Evolutionary conservation across 2,888 invertebrate genomes (phyloP), one percentile per base, ranked within the genome.

Genomic region (Leucania comma): DNA sequence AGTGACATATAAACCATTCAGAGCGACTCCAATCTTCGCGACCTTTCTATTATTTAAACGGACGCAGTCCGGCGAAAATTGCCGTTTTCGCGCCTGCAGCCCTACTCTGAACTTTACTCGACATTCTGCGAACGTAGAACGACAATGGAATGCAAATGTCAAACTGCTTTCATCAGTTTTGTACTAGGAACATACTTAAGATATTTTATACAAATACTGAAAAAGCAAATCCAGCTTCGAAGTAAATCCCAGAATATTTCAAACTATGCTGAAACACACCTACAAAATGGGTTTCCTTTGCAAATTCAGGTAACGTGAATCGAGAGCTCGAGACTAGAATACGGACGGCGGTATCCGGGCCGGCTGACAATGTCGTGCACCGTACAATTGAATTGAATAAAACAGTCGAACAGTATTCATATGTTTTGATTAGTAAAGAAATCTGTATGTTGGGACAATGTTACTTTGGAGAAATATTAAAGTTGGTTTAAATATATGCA

Each of bases 1-100:
- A 92, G 94, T 92, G 95, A 93, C 95, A 91, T 94, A 95, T 96
- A 95, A 95, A 95, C 95, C 94, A 96, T 95, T 95, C 94, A 88
- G 89, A 90, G 90, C 85, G 91, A 88, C 92, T 93, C 94, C 95
- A 95, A 95, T 95, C 95, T 95, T 91, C 93, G 93, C 92, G 93
- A 90, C 94, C 90, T 92, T 91, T 96, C 91, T 94, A 95, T 95
- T 96, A 96, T 96, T 95, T 95, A 96, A 93, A 88, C 91, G 90
- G 91, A 92, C 92, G 90, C 90, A 91, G 91, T 90, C 92, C 92
- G 87, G 88, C 74, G 90, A 88, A 93, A 90, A 95, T 94, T 94
- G 95, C 91, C 86, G 82, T 87, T 86, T 87, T 89, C 87, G 88
- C 90, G 89, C 87, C 82, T 87, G 87, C 85, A 86, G 85, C 84